Evolutionary conservation across 2,113 vertebrate genomes (phyloP).

Genomic region (Apaloderma vittatum): DNA sequence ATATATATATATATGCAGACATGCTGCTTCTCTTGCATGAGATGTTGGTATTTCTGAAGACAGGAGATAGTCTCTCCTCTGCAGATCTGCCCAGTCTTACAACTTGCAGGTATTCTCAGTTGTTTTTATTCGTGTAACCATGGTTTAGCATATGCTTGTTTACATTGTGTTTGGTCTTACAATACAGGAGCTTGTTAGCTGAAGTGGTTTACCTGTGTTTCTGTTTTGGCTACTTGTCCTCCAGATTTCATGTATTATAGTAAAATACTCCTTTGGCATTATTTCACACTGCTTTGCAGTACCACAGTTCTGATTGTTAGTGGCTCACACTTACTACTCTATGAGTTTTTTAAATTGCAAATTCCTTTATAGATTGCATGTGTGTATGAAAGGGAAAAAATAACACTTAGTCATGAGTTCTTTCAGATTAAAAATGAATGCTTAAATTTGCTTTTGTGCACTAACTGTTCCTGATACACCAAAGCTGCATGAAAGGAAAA

Average conservation of each 20-base stretch:
- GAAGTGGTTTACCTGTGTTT: background rate
- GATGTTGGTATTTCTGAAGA: background rate
- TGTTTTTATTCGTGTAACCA: background rate
- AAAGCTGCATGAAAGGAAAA: background rate
- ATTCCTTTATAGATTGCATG: background rate
- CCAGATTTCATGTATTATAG: background rate
- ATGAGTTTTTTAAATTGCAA: background rate
- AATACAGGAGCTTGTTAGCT: background rate
- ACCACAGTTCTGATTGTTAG: background rate
- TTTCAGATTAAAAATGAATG: background rate
- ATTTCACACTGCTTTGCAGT: background rate
- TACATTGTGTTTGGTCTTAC: background rate
- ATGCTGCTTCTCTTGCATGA: accelerated
- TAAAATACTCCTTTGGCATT: background rate
- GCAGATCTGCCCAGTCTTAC: background rate
- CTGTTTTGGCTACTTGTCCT: background rate
- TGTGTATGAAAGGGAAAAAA: background rate
- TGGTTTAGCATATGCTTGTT: background rate
- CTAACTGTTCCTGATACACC: background rate
- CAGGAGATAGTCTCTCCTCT: background rate
- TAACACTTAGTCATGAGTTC: accelerated
- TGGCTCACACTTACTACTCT: background rate
- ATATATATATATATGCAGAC: accelerated
- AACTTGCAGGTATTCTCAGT: background rate
- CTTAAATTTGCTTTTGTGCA: background rate